phyloP scores from a whole-genome alignment of 2,888 invertebrate species.

The Deladenus siricidicola region DNA sequence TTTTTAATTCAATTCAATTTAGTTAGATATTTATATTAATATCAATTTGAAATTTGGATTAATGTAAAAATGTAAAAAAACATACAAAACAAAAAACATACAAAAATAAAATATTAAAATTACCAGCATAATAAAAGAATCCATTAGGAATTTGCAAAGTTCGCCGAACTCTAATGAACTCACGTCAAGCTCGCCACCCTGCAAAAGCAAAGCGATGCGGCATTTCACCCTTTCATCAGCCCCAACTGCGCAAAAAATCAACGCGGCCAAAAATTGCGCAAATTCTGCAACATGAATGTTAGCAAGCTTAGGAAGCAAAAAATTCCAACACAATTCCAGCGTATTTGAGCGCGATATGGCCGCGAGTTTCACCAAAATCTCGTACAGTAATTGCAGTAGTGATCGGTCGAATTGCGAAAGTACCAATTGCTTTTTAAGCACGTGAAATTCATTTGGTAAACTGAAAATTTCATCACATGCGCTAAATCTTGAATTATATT shows the following conservation, averaged over 20 bases:
- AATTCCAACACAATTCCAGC: neutral
- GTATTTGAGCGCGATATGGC: neutral
- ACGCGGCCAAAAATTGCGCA: constrained; percentile 1
- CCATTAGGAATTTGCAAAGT: too few relatives aligned
- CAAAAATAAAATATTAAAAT: too few relatives aligned
- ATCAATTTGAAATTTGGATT: too few relatives aligned
- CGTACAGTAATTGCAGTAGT: neutral
- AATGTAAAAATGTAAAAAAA: too few relatives aligned
- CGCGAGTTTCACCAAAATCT: neutral
- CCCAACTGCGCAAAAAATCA: constrained; percentile 5
- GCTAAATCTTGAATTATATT: too few relatives aligned
- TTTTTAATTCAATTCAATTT: too few relatives aligned
- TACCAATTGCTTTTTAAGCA: neutral
- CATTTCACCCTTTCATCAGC: neutral
- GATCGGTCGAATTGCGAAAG: constrained; percentile 4
- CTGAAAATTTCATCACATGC: too few relatives aligned
- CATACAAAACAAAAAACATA: too few relatives aligned
- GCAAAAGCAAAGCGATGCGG: neutral
- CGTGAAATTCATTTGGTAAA: neutral
- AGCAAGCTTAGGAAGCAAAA: neutral
- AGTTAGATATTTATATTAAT: too few relatives aligned
- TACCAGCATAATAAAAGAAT: too few relatives aligned
- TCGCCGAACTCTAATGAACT: too few relatives aligned
- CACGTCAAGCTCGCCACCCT: too few relatives aligned
- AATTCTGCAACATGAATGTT: neutral